Evolutionary conservation across 2,797 vertebrate species (phyloP).

Genomic region (Xiphorhynchus erythropygius): DNA sequence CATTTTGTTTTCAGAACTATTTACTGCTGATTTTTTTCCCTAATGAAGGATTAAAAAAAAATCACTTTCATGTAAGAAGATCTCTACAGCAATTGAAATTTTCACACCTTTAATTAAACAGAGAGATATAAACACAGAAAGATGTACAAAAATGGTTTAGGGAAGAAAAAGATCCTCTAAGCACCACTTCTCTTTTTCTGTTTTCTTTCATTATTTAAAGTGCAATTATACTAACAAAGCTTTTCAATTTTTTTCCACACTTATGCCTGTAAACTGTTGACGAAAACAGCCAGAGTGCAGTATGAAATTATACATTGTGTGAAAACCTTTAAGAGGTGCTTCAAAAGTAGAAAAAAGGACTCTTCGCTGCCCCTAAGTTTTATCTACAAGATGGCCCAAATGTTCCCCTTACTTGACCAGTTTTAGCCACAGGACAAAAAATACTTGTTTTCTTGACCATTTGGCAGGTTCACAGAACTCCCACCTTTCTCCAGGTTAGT

Average conservation of each 20-base stretch:
- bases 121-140: background rate
- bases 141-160: background rate
- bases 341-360: background rate
- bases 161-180: background rate
- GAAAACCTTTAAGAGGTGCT: background rate
- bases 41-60: background rate
- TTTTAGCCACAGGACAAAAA: background rate
- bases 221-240: background rate
- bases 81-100: background rate
- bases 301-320: background rate
- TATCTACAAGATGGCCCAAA: background rate
- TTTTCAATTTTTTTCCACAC: background rate
- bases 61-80: background rate
- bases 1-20: background rate
- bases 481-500: background rate
- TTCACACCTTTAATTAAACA: constrained; percentile 25
- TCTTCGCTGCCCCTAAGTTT: background rate
- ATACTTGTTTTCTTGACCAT: background rate
- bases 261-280: background rate
- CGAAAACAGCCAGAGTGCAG: background rate
- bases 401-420: background rate
- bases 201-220: background rate
- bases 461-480: background rate
- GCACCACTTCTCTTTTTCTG: background rate
- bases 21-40: background rate